Conservation (phyloP, 2,797 vertebrate genomes). For the Anas bahamensis region DNA sequence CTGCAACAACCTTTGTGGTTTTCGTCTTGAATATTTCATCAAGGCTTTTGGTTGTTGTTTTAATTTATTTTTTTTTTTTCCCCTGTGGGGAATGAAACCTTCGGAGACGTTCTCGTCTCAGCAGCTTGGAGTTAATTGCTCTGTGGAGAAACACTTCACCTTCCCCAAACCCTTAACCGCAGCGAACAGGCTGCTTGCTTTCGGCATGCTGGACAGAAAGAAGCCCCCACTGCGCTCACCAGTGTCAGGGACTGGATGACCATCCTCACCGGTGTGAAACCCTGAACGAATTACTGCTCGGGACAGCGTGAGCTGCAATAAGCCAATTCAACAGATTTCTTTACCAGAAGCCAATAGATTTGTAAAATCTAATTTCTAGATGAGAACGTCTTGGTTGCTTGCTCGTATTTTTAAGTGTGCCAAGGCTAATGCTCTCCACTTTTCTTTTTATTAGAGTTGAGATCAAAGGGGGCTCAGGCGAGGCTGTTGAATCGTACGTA, state of each 20-base stretch:
- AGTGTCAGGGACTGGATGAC: not conserved
- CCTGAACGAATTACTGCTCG: not conserved
- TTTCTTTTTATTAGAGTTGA: not conserved
- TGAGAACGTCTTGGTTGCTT: accelerated
- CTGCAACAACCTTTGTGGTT: not conserved
- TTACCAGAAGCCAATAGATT: not conserved
- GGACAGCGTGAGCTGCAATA: not conserved
- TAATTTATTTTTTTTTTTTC: not conserved
- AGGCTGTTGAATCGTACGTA: not conserved
- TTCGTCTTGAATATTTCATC: conserved; percentile 2
- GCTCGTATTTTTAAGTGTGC: accelerated
- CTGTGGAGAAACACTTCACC: conserved; percentile 7
- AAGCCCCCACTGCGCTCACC: not conserved
- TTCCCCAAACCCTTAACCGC: not conserved
- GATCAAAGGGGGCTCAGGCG: not conserved
- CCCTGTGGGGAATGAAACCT: not conserved
- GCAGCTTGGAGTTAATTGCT: not conserved
- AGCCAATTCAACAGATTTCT: not conserved
- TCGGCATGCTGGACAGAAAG: not conserved
- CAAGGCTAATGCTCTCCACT: not conserved
- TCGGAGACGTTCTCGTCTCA: not conserved
- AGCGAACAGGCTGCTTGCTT: not conserved
- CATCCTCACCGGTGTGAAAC: not conserved
- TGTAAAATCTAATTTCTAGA: not conserved
- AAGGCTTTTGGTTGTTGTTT: not conserved